Evolutionary conservation across 2,113 vertebrate species (phyloP), one percentile per base, ranked within the genome.

Genomic region (Castor canadensis): DNA sequence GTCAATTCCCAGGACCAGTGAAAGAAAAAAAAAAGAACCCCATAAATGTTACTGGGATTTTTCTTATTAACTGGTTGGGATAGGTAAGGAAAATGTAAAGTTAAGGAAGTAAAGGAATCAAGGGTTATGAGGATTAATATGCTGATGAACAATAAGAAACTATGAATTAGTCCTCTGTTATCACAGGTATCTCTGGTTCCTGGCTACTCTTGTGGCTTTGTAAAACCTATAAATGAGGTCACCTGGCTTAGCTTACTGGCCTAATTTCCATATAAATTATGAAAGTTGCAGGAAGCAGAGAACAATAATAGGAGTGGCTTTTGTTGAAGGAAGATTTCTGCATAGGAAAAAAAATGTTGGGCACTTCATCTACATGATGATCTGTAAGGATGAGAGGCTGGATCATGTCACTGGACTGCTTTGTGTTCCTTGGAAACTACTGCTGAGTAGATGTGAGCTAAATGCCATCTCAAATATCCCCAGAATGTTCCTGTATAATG

Each of bases 221-320:
- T n/a, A 93, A 73, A 94, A 80, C 62, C 43, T 92, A 40, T 10
- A 82, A 88, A 93, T 22, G 64, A 76, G 72, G 93, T 67, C 17
- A 94, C 24, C 17, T 66, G n/a, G 22, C 66, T 95, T 87, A 62
- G 90, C 47, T 90, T 76, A 72, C 88, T 45, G 40, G 47, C 58
- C 83, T 94, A 83, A 91, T 58, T 84, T 38, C 60, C 47, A 81
- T 76, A 94, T 93, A 87, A 96, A 96, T 91, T 71, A 96, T 95
- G 77, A 52, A 95, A 87, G 66, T 0, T 75, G 80, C 52, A 87
- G 69, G 66, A 92, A 91, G 60, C 82, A 6, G 56, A 69, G 75
- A 84, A 94, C 17, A 85, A 7, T 80, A 72, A 85, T 10, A 6
- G n/a, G 30, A 49, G 49, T 22, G 71, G 71, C 58, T 96, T 88